These are phyloP conservation scores for Ostrea edulis DNA, from an alignment of 1,140 invertebrate genomes.

Conservation along the genomic window DNA sequence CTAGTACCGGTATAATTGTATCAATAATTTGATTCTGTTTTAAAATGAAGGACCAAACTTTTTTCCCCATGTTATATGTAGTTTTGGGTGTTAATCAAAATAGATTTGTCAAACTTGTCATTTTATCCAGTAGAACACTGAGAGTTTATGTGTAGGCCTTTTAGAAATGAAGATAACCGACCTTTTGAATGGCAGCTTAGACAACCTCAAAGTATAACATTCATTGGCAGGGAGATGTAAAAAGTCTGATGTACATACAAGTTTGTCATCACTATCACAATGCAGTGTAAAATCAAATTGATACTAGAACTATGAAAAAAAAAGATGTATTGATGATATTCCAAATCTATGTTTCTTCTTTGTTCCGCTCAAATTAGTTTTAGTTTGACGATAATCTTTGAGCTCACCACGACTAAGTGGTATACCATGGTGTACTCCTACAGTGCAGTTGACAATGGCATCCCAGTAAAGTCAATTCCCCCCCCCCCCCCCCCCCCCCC, in stretches of 20 bases:
- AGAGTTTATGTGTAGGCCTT: neutral
- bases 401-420: too few relatives aligned
- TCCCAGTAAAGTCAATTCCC: too few relatives aligned
- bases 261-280: neutral
- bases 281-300: neutral
- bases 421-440: too few relatives aligned
- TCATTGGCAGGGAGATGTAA: neutral
- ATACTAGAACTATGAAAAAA: neutral
- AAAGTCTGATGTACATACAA: slow-evolving; percentile 1
- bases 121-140: neutral
- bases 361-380: too few relatives aligned
- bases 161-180: neutral
- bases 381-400: too few relatives aligned
- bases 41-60: neutral
- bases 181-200: neutral
- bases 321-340: neutral
- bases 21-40: neutral
- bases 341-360: neutral
- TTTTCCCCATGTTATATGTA: neutral
- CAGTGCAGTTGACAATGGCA: too few relatives aligned
- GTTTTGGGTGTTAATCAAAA: neutral
- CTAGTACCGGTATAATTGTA: too few relatives aligned
- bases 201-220: slow-evolving; percentile 24
- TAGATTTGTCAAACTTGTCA: slow-evolving; percentile 29
- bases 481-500: too few relatives aligned